Base-by-base conservation (phyloP, 2,888 invertebrate species). In the Coleophora flavipennella region DNA sequence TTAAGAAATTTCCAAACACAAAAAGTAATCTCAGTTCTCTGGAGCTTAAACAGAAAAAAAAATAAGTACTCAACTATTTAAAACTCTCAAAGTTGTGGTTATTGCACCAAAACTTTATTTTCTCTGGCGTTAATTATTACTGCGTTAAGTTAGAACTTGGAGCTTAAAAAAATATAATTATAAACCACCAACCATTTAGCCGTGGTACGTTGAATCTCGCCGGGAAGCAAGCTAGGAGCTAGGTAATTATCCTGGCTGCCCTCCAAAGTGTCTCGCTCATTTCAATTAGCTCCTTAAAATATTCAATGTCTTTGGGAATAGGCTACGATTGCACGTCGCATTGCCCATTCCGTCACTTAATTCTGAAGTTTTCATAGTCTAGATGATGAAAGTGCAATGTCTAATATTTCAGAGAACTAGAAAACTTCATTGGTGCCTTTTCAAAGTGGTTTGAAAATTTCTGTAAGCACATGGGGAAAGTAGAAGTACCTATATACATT, bases 221-320 rank as follows among this genome's bases (percentile, higher is more conserved):
- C 78, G 20, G 20, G 20, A 20, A 20, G 20, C 20, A 6, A 20
- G 20, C 73, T 66, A 70, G 76, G 63, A 76, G 78, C 77, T 72
- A 67, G 81, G 79, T 81, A 83, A 83, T 84, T 81, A 83, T 76
- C 78, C 81, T 81, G 81, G 83, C 83, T 75, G 73, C 79, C 78
- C 77, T 81, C 83, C 83, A 81, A 80, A 81, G 78, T 80, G 83
- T 80, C 80, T 67, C 69, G 74, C 79, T 81, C 83, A 81, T 83
- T 84, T 83, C 84, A 84, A 84, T 84, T 84, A 83, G 81, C 72
- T 73, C 76, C 28, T 78, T 83, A 83, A 80, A 84, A 84, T 84
- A 84, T 84, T 84, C 83, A 84, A 83, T 83, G 83, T 79, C 78
- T 79, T 81, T 77, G 77, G n/a, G 77, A 84, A 84, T 84, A 84